These are phyloP conservation scores for Dolomedes plantarius DNA, from an alignment of 2,888 invertebrate genomes.

Conservation along the genomic window DNA sequence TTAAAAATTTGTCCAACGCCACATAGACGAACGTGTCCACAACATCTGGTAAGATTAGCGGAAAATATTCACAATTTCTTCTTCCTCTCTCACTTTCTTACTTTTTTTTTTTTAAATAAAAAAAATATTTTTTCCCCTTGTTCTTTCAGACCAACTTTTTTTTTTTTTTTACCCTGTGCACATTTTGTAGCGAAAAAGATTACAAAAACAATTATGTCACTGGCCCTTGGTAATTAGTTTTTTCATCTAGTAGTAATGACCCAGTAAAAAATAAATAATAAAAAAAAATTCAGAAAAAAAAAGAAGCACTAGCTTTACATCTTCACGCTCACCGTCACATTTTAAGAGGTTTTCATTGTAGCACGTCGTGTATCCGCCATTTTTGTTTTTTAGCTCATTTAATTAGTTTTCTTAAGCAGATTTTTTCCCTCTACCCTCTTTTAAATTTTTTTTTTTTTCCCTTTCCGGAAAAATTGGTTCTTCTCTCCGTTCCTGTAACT, in stretches of 20 bases:
- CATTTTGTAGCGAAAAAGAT: conserved; percentile 66
- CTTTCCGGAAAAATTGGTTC: conserved; percentile 56
- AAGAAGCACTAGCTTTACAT: conserved; percentile 28
- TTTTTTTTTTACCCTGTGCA: not conserved
- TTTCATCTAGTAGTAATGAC: conserved; percentile 63
- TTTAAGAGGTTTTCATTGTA: conserved; percentile 71
- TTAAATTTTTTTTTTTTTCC: conserved; percentile 36
- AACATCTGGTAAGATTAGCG: conserved; percentile 69
- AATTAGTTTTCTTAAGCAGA: conserved; percentile 71
- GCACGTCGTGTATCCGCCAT: conserved; percentile 53
- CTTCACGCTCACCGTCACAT: conserved; percentile 60
- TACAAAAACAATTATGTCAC: conserved; percentile 71
- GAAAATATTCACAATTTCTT: conserved; percentile 68
- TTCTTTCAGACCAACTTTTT: conserved; percentile 8
- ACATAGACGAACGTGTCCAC: conserved; percentile 9
- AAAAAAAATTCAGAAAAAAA: conserved; percentile 39
- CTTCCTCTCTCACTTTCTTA: conserved; percentile 1
- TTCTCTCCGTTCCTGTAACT: conserved; percentile 39
- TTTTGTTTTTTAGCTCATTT: conserved; percentile 67
- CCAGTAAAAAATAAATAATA: conserved; percentile 36
- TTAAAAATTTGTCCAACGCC: conserved; percentile 53
- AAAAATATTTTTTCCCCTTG: not conserved
- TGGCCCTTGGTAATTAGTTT: conserved; percentile 71
- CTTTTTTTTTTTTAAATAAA: conserved; percentile 18
- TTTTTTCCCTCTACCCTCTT: conserved; percentile 40